Base-by-base conservation (phyloP, 1,140 invertebrate species). In the Achroia grisella region DNA sequence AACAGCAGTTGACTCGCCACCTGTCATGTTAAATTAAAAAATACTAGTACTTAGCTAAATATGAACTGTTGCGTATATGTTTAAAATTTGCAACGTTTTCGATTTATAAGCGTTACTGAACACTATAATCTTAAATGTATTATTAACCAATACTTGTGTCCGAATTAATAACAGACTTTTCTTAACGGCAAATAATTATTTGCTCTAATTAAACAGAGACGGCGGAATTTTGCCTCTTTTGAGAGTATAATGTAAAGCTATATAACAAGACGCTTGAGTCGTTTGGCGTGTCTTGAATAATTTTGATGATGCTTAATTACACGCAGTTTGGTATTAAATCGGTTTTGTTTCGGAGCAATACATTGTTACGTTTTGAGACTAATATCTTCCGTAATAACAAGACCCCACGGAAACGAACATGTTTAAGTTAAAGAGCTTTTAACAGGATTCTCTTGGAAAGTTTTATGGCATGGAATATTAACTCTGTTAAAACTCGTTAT, bases 161-260 rank as follows among this genome's bases (percentile, higher is more conserved):
- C 44, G 46, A 58, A 62, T 61, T 57, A 63, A 60, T 58, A 51
- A 48, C 43, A 33, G 35, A 58, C 57, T 61, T 58, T 48, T 52
- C 40, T 44, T 44, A 58, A 56, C 15, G 46, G 50, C 34, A 47
- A 64, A 70, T 64, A 67, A 70, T 76, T 71, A 70, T 72, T 67
- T 64, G 57, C 58, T 56, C 62, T 78, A 78, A 78, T 78, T 78
- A 78, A 71, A 60, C 52, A 46, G 35, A 45, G 34, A 39, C 34
- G 41, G 51, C 44, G 39, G 45, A 48, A 51, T 45, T 59, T 56
- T 54, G 17, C 45, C 47, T 52, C 65, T 71, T 79, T 69, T 64
- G 64, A 62, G 46, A 68, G 45, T 37, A 65, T 69, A 62, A 67
- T 53, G 63, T 28, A 32, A 36, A 30, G 47, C 47, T 48, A 64